These are phyloP conservation scores for Recurvirostra avosetta DNA, from an alignment of 2,113 vertebrate genomes.

Conservation along the genomic window DNA sequence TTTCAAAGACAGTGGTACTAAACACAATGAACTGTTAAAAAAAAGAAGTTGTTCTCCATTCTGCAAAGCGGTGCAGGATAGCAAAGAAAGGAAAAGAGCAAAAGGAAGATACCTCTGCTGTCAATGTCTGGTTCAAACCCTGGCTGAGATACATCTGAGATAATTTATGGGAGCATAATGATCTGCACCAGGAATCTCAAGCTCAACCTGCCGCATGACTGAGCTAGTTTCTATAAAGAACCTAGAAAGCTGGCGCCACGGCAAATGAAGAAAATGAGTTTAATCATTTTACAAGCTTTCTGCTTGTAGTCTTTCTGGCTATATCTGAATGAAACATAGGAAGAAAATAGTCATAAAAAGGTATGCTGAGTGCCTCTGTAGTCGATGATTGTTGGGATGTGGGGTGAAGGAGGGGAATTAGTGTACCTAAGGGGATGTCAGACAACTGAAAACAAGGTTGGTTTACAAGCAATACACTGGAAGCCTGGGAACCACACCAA, in stretches of 20 bases:
- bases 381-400: slow-evolving; percentile 47
- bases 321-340: slow-evolving; percentile 71
- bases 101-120: slow-evolving; percentile 5
- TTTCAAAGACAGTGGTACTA: not conserved
- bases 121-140: slow-evolving; percentile 17
- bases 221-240: slow-evolving; percentile 80
- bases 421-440: slow-evolving; percentile 56
- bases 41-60: not conserved
- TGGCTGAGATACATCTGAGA: slow-evolving; percentile 44
- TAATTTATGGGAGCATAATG: slow-evolving; percentile 76
- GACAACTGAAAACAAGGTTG: slow-evolving; percentile 81
- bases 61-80: not conserved
- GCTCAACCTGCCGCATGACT: slow-evolving; percentile 71
- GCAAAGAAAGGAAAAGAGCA: not conserved
- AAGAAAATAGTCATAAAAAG: slow-evolving; percentile 68
- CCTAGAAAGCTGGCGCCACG: slow-evolving; percentile 79
- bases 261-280: slow-evolving; percentile 85
- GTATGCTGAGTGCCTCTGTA: slow-evolving; percentile 72
- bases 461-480: slow-evolving; percentile 37
- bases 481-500: not conserved
- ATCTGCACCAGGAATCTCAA: slow-evolving; percentile 75
- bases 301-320: slow-evolving; percentile 73
- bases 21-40: not conserved
- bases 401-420: not conserved
- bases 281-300: slow-evolving; percentile 77